Base-by-base conservation (phyloP, 2,888 invertebrate species). In the Drosophila monieri region DNA sequence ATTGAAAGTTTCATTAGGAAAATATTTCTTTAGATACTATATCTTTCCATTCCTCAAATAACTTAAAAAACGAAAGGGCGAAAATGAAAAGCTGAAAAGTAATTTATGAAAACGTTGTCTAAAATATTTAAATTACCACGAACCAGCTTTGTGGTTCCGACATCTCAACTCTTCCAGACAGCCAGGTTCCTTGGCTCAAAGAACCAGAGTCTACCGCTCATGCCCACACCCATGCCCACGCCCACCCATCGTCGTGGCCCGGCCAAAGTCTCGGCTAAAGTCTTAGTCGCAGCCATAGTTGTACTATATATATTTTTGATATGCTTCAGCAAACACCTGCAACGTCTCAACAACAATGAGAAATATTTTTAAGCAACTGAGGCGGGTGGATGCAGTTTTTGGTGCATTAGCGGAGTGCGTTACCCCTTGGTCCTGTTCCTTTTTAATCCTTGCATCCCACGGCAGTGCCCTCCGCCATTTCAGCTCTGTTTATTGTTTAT, bases 311-410 rank as follows among this genome's bases (percentile, higher is more conserved):
- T 85, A 74, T 71, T 86, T 80, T 80, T 83, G 80, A 80, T 86
- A 80, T 84, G 80, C 84, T 80, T 76, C 74, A 74, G 86, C 76
- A 77, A 86, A 86, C 86, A 81, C 81, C 81, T 86, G 81, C 86
- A 86, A 86, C 80, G 84, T 81, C 86, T 86, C 86, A 86, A 84
- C 81, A 84, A 86, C 86, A 84, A 84, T 76, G 39, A 68, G 67
- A 84, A 84, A 83, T 85, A 85, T 83, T 71, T 70, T 80, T 73
- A 77, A 85, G 80, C 83, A 79, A 85, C 70, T 70, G 61, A 41
- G 52, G 25, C 35, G 25, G 59, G 48, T 57, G 61, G 65, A 46
- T 65, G 70, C 57, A 72, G 69, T 75, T 83, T 80, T 85, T 83
- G 80, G 80, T 79, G 84, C 80, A 80, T 83, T 83, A 80, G 84